phyloP scores from a whole-genome alignment of 2,888 invertebrate genomes.

The Orthonevra nobilis region DNA sequence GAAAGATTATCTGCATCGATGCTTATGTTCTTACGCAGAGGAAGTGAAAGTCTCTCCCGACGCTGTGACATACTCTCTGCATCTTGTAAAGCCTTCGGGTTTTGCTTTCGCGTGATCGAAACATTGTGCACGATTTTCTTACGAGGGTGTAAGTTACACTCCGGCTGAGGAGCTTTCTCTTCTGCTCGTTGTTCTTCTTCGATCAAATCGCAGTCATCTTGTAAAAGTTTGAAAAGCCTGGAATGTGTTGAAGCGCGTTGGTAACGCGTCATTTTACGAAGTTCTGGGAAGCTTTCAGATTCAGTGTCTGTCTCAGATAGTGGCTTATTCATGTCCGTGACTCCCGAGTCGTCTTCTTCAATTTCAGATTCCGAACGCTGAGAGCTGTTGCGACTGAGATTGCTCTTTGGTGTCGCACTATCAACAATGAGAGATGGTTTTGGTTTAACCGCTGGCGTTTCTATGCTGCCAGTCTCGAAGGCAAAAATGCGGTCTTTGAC shows the following conservation, averaged over 20 bases:
- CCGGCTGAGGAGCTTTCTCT: slow-evolving; percentile 72
- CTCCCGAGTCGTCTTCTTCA: slow-evolving; percentile 86
- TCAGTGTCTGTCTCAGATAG: slow-evolving; percentile 85
- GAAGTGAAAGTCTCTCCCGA: slow-evolving; percentile 81
- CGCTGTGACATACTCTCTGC: slow-evolving; percentile 80
- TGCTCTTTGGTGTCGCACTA: slow-evolving; percentile 74
- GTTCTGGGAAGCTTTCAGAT: slow-evolving; percentile 83
- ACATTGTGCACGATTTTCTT: slow-evolving; percentile 80
- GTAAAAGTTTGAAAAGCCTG: slow-evolving; percentile 84
- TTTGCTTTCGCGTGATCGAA: slow-evolving; percentile 79
- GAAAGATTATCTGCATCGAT: slow-evolving; percentile 82
- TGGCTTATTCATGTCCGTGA: slow-evolving; percentile 86
- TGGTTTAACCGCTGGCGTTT: slow-evolving; percentile 38
- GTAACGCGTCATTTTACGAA: slow-evolving; percentile 83
- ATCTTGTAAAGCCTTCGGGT: slow-evolving; percentile 75
- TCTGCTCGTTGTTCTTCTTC: slow-evolving; percentile 73
- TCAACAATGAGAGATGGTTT: slow-evolving; percentile 74
- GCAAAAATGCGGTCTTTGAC: slow-evolving; percentile 78
- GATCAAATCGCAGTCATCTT: slow-evolving; percentile 82
- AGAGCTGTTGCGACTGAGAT: slow-evolving; percentile 77
- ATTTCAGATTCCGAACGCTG: slow-evolving; percentile 80
- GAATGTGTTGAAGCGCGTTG: slow-evolving; percentile 88
- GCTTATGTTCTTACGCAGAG: slow-evolving; percentile 80
- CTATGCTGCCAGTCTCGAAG: slow-evolving; percentile 74
- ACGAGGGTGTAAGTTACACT: slow-evolving; percentile 75